Percentiles rank a stretch among this genome's conserved stretches.
phyloP scores from a whole-genome alignment of 2,797 vertebrate species.

The Varecia variegata region DNA sequence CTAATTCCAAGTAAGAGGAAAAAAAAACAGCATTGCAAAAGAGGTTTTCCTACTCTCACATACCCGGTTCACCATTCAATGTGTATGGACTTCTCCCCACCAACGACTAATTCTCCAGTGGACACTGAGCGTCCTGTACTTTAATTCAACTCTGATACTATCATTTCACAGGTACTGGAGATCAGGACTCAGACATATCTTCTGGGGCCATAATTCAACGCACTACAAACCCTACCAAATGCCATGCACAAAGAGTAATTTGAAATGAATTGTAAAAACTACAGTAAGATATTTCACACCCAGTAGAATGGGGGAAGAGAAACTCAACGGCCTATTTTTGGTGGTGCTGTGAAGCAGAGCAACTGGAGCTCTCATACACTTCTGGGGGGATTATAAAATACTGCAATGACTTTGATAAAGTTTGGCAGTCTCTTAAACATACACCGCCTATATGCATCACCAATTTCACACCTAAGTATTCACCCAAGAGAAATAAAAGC shows the following conservation, averaged over 20 bases:
- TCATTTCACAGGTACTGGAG: neutral
- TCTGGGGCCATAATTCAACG: neutral
- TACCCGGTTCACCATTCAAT: too few relatives aligned
- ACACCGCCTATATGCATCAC: neutral
- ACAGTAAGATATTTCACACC: neutral
- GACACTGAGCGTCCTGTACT: too few relatives aligned
- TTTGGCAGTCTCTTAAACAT: neutral
- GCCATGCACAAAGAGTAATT: neutral
- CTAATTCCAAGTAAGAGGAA: neutral
- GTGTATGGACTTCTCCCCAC: too few relatives aligned
- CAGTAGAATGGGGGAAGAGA: neutral
- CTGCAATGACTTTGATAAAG: neutral
- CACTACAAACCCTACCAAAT: accelerated
- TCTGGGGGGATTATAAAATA: neutral
- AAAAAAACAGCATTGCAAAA: too few relatives aligned
- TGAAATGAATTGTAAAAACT: neutral
- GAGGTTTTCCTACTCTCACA: too few relatives aligned
- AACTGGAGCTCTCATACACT: neutral
- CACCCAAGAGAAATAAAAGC: neutral
- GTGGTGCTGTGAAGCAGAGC: neutral
- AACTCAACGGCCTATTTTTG: neutral
- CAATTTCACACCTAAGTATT: neutral
- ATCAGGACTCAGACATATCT: neutral
- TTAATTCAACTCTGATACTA: too few relatives aligned
- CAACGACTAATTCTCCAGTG: too few relatives aligned